phyloP scores from a whole-genome alignment of 2,113 vertebrate genomes.

The Tautogolabrus adspersus region DNA sequence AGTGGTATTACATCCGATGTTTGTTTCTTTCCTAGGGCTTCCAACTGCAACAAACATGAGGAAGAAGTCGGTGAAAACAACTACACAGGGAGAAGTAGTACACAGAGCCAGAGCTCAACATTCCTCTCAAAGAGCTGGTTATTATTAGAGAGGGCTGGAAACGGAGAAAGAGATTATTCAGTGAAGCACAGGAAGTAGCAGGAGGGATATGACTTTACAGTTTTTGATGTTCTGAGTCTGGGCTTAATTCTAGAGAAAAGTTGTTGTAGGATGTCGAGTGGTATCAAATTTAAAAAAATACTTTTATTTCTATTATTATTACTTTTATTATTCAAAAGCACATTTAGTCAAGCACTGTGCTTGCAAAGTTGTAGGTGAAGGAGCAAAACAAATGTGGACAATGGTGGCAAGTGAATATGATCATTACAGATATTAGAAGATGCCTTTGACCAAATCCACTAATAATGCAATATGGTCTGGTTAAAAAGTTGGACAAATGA shows the following conservation, averaged over 20 bases:
- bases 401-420: too few species aligned
- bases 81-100: slow-evolving; percentile 11
- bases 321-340: too few species aligned
- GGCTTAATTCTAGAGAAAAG: neutral
- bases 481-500: too few species aligned
- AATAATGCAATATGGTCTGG: too few species aligned
- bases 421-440: too few species aligned
- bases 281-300: neutral
- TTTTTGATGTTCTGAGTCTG: too few species aligned
- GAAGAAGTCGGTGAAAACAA: slow-evolving; percentile 17
- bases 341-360: too few species aligned
- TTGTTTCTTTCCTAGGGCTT: slow-evolving; percentile 50
- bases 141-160: slow-evolving; percentile 31
- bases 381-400: too few species aligned
- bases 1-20: slow-evolving; percentile 18
- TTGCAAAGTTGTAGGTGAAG: too few species aligned
- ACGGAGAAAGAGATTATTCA: slow-evolving; percentile 7
- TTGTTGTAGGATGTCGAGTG: neutral
- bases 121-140: slow-evolving; percentile 29
- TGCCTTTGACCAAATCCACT: too few species aligned
- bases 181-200: slow-evolving; percentile 27
- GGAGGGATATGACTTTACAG: neutral
- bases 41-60: slow-evolving; percentile 51
- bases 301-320: too few species aligned
- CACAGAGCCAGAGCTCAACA: slow-evolving; percentile 25